Conservation (phyloP, 2,113 vertebrate species). For the Hymenochirus boettgeri region DNA sequence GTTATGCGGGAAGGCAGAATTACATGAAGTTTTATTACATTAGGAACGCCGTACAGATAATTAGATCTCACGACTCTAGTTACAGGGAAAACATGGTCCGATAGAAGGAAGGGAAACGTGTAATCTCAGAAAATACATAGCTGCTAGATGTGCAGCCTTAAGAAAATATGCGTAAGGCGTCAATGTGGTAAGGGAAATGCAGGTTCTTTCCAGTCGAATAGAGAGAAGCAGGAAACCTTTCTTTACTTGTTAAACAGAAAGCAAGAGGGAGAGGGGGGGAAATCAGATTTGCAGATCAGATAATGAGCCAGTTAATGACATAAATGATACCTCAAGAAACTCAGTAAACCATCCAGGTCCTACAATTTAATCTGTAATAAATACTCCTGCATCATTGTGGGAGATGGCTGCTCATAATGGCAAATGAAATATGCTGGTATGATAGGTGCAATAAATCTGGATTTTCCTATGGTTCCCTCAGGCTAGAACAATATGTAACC, state of each 20-base stretch:
- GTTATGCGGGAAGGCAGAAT: slow-evolving; percentile 1
- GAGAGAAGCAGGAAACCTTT: slow-evolving; percentile 40
- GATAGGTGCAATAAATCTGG: slow-evolving; percentile 99
- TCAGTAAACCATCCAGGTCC: slow-evolving; percentile 95
- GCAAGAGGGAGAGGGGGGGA: slow-evolving; percentile 47
- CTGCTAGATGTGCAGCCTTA: not conserved
- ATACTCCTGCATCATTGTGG: slow-evolving; percentile 99
- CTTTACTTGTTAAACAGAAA: slow-evolving; percentile 52
- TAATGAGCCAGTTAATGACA: slow-evolving; percentile 98
- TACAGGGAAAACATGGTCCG: too few relatives aligned
- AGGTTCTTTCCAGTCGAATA: too few relatives aligned
- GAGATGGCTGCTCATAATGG: slow-evolving; percentile 99
- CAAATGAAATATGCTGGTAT: slow-evolving; percentile 99
- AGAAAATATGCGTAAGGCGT: not conserved
- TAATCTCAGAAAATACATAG: too few relatives aligned
- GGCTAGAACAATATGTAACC: slow-evolving; percentile 99
- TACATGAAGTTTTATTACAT: slow-evolving; percentile 17
- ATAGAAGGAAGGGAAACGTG: too few relatives aligned
- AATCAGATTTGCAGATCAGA: slow-evolving; percentile 84
- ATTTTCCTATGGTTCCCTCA: slow-evolving; percentile 99
- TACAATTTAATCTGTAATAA: slow-evolving; percentile 99
- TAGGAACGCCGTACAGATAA: slow-evolving; percentile 3
- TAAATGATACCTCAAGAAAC: slow-evolving; percentile 97
- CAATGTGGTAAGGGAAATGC: slow-evolving; percentile 18
- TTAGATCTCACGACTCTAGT: slow-evolving; percentile 3